A percentile compares a stretch with the other conserved stretches of the same genome.
Conservation (phyloP, 2,797 vertebrate genomes). For the Brachyalestes nurse region DNA sequence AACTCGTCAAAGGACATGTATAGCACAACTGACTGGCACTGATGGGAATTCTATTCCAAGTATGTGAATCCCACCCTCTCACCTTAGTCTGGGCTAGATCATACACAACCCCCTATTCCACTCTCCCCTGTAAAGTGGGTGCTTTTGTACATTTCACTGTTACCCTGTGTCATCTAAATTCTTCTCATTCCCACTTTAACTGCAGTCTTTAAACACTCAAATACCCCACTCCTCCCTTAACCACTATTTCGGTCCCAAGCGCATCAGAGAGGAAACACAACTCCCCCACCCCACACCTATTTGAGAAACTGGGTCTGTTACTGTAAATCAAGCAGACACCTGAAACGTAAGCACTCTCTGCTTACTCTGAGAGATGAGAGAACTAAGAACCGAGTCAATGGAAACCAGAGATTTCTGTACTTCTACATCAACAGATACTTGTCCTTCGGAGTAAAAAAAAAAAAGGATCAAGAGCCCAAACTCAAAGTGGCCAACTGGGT, state of each 20-base stretch:
- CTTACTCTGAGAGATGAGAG: background rate
- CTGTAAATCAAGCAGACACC: slow-evolving; percentile 50
- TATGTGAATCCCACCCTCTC: slow-evolving; percentile 67
- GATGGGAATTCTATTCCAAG: slow-evolving; percentile 67
- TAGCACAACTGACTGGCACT: slow-evolving; percentile 55
- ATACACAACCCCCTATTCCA: slow-evolving; percentile 14
- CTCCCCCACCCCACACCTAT: slow-evolving; percentile 29
- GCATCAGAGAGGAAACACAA: slow-evolving; percentile 48
- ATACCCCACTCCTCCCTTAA: background rate
- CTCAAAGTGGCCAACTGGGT: slow-evolving; percentile 68
- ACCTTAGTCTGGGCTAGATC: slow-evolving; percentile 18
- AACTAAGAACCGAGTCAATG: background rate
- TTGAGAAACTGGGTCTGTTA: slow-evolving; percentile 33
- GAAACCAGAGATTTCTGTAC: background rate
- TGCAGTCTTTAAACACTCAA: slow-evolving; percentile 39
- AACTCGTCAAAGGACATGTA: slow-evolving; percentile 22
- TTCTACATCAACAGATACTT: background rate
- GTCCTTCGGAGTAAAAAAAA: background rate
- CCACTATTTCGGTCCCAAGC: slow-evolving; percentile 48
- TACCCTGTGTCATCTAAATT: slow-evolving; percentile 33
- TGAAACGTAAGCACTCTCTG: slow-evolving; percentile 24
- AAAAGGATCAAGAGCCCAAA: slow-evolving; percentile 2
- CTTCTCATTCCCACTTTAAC: slow-evolving; percentile 48
- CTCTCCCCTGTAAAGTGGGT: slow-evolving; percentile 28
- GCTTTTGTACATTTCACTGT: slow-evolving; percentile 15